Conservation (phyloP, 2,888 invertebrate genomes). For the Drosophila melanocephala region DNA sequence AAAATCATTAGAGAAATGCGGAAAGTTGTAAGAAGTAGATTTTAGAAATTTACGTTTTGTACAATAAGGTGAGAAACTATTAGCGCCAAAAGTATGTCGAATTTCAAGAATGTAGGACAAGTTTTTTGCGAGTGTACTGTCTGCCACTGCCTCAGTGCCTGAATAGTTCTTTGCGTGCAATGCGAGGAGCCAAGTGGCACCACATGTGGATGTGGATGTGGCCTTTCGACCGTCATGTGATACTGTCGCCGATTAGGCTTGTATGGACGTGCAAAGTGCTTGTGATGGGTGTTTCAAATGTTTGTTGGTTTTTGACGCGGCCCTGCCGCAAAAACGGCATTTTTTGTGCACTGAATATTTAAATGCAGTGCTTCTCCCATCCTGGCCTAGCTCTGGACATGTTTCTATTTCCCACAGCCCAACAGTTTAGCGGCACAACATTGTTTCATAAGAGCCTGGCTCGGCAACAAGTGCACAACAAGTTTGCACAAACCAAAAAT, state of each 20-base stretch:
- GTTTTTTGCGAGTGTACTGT: constrained; percentile 43
- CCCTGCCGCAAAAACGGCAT: constrained; percentile 38
- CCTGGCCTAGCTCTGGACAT: constrained; percentile 25
- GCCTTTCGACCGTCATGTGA: constrained; percentile 59
- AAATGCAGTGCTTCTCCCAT: constrained; percentile 17
- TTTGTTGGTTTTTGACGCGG: constrained; percentile 75
- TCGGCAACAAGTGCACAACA: constrained; percentile 3
- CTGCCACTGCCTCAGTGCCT: constrained; percentile 6
- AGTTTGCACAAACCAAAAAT: neutral
- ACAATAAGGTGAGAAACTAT: neutral
- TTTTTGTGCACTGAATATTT: constrained; percentile 49
- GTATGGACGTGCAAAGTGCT: constrained; percentile 76
- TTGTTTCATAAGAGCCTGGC: constrained; percentile 31
- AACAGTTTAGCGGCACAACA: constrained; percentile 66
- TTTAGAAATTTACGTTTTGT: neutral
- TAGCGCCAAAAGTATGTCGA: neutral
- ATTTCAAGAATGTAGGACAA: neutral
- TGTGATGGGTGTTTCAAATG: constrained; percentile 71
- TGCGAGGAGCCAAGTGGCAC: constrained; percentile 21
- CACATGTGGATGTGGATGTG: constrained; percentile 27
- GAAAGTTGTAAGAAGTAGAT: neutral
- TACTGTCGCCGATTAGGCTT: constrained; percentile 79
- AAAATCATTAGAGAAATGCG: neutral
- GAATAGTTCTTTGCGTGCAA: constrained; percentile 30
- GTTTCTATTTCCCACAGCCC: constrained; percentile 61